These are phyloP conservation scores for Odocoileus virginianus DNA, from an alignment of 2,113 vertebrate genomes.

Conservation along the genomic window DNA sequence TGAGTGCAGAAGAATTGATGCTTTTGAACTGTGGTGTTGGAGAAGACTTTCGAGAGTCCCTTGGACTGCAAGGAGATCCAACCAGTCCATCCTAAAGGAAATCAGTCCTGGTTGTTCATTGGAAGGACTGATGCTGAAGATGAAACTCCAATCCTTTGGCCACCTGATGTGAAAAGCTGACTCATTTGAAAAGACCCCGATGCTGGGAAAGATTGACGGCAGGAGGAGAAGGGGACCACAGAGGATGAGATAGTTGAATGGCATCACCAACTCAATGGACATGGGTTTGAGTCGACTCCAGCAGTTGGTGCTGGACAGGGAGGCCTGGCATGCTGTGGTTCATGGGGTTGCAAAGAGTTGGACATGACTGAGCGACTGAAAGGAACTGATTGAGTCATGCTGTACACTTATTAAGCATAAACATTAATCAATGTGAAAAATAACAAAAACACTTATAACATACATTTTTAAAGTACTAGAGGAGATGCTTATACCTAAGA, in stretches of 20 bases:
- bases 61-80: not conserved
- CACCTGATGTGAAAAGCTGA: not conserved
- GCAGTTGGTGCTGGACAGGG: not conserved
- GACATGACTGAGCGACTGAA: not conserved
- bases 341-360: not conserved
- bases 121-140: not conserved
- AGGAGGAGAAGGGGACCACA: not conserved
- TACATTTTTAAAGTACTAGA: slow-evolving; percentile 56
- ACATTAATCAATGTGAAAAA: slow-evolving; percentile 64
- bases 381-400: not conserved
- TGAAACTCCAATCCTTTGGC: not conserved
- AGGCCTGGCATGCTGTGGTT: not conserved
- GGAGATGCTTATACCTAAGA: not conserved
- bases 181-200: not conserved
- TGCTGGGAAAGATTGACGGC: not conserved
- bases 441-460: slow-evolving; percentile 68
- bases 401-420: slow-evolving; percentile 57
- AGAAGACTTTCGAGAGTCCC: not conserved
- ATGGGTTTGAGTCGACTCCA: not conserved
- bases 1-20: not conserved
- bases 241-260: not conserved
- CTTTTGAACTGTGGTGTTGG: not conserved
- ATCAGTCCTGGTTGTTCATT: not conserved
- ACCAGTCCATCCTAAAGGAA: not conserved
- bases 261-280: not conserved